Evolutionary conservation across 2,113 vertebrate genomes (phyloP), one percentile per base, ranked within the genome.

Genomic region (Passer montanus): DNA sequence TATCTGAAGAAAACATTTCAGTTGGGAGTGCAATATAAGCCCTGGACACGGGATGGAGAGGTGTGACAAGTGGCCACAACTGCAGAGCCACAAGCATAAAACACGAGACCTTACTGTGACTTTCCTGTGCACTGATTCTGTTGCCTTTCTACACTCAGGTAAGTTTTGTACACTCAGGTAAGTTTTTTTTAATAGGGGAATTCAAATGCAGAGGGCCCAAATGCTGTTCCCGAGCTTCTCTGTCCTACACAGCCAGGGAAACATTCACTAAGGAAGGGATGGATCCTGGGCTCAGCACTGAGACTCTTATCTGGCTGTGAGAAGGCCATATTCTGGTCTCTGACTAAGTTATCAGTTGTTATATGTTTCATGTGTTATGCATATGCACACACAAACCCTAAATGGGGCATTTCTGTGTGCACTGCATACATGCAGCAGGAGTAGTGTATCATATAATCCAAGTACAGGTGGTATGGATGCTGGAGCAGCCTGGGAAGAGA

Each of bases 391-490:
- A 60, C 10, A 44, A 33, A 19, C 15, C 50, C 31, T 18, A 37
- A 74, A 58, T 3, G n/a, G 63, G 41, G 26, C 22, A 49, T 79
- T 94, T 72, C 43, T 58, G 22, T 46, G 37, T 17, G 28, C 26
- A 14, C 21, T 70, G 23, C 20, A 4, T 27, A 5, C 3, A 18
- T 28, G 52, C 28, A 55, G 46, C 2, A 4, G 49, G 31, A 15
- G 24, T 5, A 22, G 18, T 0, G 0, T 9, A 27, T 8, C 46
- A 8, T 4, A 7, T 9, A 62, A 41, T 7, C 23, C 16, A 28
- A 46, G 49, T n/a, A 76, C 30, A 53, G n/a, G 27, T 6, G 5
- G 8, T 15, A 20, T 31, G 62, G 44, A 31, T 53, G 53, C 76
- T 46, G 43, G 35, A 63, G 77, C 63, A 91, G 53, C 53, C 53